Conservation (phyloP, 2,797 vertebrate genomes). For the Selene dorsalis region DNA sequence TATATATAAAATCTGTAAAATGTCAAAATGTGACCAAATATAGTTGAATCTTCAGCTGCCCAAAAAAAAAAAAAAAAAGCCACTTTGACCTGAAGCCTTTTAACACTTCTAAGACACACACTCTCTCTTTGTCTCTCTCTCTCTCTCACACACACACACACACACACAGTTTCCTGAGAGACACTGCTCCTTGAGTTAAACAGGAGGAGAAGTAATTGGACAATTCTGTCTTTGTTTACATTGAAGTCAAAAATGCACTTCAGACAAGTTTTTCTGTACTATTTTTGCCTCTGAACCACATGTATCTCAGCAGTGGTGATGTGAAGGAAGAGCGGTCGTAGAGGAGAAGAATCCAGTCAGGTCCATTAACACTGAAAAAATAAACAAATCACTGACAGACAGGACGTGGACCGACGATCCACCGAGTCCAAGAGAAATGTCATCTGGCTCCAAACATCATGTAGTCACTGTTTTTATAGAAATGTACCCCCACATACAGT, state of each 20-base stretch:
- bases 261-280: constrained; percentile 64
- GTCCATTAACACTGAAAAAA: constrained; percentile 56
- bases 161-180: constrained; percentile 54
- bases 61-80: constrained; percentile 54
- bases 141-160: constrained; percentile 40
- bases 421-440: constrained; percentile 48
- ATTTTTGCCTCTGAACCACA: constrained; percentile 64
- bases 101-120: constrained; percentile 44
- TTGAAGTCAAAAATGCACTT: constrained; percentile 76
- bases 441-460: constrained; percentile 53
- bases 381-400: constrained; percentile 45
- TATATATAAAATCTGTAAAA: constrained; percentile 49
- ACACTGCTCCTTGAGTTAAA: constrained; percentile 63
- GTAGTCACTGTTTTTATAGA: constrained; percentile 78
- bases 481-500: constrained; percentile 64
- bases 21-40: constrained; percentile 72
- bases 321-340: constrained; percentile 41
- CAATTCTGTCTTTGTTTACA: constrained; percentile 80
- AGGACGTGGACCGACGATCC: constrained; percentile 21
- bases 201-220: constrained; percentile 62
- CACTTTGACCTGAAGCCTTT: constrained; percentile 74
- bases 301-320: constrained; percentile 47
- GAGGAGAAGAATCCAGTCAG: constrained; percentile 44
- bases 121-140: not conserved
- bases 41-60: constrained; percentile 63